Conservation (phyloP, 2,888 invertebrate genomes). For the Dorcus hopei region DNA sequence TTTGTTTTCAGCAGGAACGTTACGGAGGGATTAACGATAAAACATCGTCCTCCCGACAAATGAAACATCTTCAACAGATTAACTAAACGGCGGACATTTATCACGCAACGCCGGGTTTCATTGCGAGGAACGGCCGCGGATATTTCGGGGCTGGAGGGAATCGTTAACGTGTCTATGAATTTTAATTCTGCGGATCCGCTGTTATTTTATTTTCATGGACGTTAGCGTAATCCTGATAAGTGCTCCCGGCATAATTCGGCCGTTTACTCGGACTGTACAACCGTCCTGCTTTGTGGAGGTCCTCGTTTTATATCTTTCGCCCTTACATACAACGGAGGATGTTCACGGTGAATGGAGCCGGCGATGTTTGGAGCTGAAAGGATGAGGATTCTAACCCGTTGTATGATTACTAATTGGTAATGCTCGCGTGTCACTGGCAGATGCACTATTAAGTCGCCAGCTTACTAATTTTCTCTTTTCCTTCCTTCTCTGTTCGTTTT, state of each 20-base stretch:
- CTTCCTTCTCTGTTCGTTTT: too few species aligned
- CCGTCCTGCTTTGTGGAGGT: not conserved
- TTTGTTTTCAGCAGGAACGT: too few species aligned
- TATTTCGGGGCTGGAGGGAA: slow-evolving; percentile 24
- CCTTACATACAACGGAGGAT: not conserved
- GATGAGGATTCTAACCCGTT: too few species aligned
- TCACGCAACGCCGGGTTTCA: slow-evolving; percentile 34
- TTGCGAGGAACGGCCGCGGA: slow-evolving; percentile 30
- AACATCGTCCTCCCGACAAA: slow-evolving; percentile 34
- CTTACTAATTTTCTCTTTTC: too few species aligned
- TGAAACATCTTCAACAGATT: slow-evolving; percentile 39
- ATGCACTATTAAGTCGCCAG: too few species aligned
- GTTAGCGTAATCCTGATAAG: slow-evolving; percentile 10
- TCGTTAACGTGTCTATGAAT: slow-evolving; percentile 4
- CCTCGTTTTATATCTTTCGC: not conserved
- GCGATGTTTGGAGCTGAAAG: not conserved
- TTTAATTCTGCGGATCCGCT: slow-evolving; percentile 5
- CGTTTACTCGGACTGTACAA: slow-evolving; percentile 4
- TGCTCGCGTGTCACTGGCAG: too few species aligned
- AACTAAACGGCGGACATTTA: slow-evolving; percentile 37
- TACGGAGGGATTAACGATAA: slow-evolving; percentile 22
- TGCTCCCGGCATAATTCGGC: slow-evolving; percentile 3
- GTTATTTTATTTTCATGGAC: slow-evolving; percentile 8
- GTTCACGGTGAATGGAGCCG: not conserved
- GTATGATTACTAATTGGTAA: too few species aligned